These are phyloP conservation scores for Psittacula derbiana DNA, from an alignment of 2,797 vertebrate species.

Conservation along the genomic window DNA sequence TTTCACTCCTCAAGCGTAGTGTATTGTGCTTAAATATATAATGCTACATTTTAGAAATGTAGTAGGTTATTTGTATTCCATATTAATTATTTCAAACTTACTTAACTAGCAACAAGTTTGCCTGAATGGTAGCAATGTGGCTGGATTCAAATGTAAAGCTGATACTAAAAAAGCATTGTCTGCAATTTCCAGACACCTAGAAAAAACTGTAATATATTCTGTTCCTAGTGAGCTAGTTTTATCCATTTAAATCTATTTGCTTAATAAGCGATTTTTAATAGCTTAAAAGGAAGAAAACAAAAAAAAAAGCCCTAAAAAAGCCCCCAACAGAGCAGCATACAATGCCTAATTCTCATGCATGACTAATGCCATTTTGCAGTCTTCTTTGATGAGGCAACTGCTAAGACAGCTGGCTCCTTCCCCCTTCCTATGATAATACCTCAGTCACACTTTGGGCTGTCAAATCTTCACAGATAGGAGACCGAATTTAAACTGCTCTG, in stretches of 20 bases:
- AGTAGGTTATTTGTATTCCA: neutral
- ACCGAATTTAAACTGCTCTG: neutral
- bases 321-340: neutral
- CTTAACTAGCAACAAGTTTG: neutral
- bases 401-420: neutral
- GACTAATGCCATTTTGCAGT: neutral
- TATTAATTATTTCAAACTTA: neutral
- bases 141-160: neutral
- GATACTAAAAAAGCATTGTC: neutral
- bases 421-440: neutral
- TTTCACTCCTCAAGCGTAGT: neutral
- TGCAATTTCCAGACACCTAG: neutral
- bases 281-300: neutral
- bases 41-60: neutral
- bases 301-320: neutral
- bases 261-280: neutral
- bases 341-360: neutral
- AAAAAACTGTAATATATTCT: neutral
- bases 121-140: neutral
- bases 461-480: neutral
- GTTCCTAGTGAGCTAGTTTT: neutral
- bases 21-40: neutral
- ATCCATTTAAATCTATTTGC: neutral
- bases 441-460: neutral
- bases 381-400: conserved; percentile 11